Evolutionary conservation across 2,113 vertebrate genomes (phyloP).

Genomic region (Cyanoderma ruficeps): DNA sequence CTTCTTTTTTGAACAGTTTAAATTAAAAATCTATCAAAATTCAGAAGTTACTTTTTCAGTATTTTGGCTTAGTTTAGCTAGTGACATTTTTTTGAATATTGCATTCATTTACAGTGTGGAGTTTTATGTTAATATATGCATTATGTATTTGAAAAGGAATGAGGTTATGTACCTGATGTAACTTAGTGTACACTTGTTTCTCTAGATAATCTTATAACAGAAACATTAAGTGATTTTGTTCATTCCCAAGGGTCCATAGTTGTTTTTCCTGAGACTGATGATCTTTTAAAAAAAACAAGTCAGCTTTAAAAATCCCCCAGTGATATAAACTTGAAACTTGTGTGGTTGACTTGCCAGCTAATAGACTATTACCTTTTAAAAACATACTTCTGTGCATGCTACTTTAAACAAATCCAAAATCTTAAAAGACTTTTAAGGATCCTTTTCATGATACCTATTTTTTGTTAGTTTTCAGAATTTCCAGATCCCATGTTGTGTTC

Average conservation of each 20-base stretch:
- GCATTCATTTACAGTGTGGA: not conserved
- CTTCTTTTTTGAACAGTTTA: not conserved
- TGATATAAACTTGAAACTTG: not conserved
- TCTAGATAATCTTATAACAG: not conserved
- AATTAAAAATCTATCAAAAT: not conserved
- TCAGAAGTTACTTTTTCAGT: not conserved
- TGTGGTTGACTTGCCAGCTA: not conserved
- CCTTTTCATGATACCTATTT: slow-evolving; percentile 18
- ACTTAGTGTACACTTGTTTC: not conserved
- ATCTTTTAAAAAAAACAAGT: not conserved
- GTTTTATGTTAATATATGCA: not conserved
- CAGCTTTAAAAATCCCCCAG: not conserved
- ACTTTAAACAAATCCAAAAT: not conserved
- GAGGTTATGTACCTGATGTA: not conserved
- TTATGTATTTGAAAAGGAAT: not conserved
- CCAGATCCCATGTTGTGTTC: slow-evolving; percentile 92
- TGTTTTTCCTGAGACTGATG: not conserved
- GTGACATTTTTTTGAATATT: not conserved
- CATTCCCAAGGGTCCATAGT: not conserved
- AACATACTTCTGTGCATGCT: not conserved
- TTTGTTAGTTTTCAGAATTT: slow-evolving; percentile 87
- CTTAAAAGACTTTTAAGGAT: not conserved
- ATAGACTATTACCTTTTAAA: not conserved
- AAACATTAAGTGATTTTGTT: not conserved
- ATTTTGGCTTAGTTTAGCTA: not conserved